These are phyloP conservation scores for Drosophila varians DNA, from an alignment of 1,140 invertebrate species.

Conservation along the genomic window DNA sequence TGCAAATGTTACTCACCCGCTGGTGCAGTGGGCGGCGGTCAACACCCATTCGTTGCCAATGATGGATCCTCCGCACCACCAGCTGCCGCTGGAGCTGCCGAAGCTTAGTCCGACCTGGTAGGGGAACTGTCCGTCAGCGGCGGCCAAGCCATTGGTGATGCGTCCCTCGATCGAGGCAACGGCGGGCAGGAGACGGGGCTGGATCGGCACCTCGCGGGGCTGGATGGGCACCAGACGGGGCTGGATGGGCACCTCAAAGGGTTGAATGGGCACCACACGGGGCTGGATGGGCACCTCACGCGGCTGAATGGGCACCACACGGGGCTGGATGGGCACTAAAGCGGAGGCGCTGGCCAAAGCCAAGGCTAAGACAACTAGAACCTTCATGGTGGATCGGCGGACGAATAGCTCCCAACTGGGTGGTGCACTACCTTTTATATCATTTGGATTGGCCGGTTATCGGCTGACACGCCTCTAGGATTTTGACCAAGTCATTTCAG, in stretches of 20 bases:
- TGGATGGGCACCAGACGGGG: constrained; percentile 61
- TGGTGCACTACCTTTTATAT: constrained; percentile 35
- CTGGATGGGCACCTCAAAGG: constrained; percentile 49
- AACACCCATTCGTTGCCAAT: constrained; percentile 85
- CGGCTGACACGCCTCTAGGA: constrained; percentile 11
- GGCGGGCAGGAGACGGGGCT: constrained; percentile 57
- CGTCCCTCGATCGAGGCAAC: constrained; percentile 64
- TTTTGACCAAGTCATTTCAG: constrained; percentile 25
- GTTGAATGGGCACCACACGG: constrained; percentile 26
- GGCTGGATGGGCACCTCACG: constrained; percentile 54
- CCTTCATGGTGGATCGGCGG: constrained; percentile 70
- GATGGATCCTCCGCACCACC: constrained; percentile 86
- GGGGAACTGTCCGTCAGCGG: constrained; percentile 84
- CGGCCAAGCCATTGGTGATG: constrained; percentile 71
- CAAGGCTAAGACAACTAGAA: constrained; percentile 68
- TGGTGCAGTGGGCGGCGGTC: constrained; percentile 86
- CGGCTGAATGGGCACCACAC: constrained; percentile 11
- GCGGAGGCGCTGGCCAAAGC: constrained; percentile 68
- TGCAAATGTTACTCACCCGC: constrained; percentile 25
- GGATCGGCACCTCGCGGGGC: constrained; percentile 60
- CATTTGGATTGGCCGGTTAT: constrained; percentile 8
- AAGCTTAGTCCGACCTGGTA: constrained; percentile 84
- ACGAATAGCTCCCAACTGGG: constrained; percentile 34
- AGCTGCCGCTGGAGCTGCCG: constrained; percentile 62
- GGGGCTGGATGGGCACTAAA: constrained; percentile 63